Evolutionary conservation across 2,113 vertebrate genomes (phyloP).

Genomic region (Sminthopsis crassicaudata): DNA sequence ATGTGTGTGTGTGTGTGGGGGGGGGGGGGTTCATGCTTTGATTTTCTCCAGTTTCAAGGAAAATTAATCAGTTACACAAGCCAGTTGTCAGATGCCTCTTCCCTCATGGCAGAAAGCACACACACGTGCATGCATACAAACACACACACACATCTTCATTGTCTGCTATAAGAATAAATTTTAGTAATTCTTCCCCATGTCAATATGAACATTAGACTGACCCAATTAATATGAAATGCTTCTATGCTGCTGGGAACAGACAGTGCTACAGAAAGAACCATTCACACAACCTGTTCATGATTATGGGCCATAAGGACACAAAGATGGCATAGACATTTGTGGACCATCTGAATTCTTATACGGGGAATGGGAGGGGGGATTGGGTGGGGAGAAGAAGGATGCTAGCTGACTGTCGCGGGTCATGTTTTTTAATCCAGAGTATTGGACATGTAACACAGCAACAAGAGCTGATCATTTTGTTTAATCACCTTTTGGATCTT

Average conservation of each 20-base stretch:
- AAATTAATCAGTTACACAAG: constrained; percentile 83
- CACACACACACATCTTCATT: constrained; percentile 84
- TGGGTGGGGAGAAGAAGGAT: constrained; percentile 66
- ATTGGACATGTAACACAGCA: constrained; percentile 92
- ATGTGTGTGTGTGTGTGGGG: background rate
- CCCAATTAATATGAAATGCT: constrained; percentile 91
- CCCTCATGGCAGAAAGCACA: constrained; percentile 86
- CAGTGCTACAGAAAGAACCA: constrained; percentile 88
- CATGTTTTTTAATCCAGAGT: constrained; percentile 91
- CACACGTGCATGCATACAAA: background rate
- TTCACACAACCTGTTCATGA: constrained; percentile 91
- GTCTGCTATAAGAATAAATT: constrained; percentile 92
- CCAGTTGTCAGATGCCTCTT: constrained; percentile 85
- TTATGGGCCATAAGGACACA: constrained; percentile 93
- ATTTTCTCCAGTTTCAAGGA: constrained; percentile 82
- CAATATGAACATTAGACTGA: constrained; percentile 92
- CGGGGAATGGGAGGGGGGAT: constrained; percentile 66
- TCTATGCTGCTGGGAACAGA: constrained; percentile 89
- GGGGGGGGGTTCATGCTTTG: constrained; percentile 69
- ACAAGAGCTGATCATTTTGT: constrained; percentile 98
- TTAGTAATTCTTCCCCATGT: constrained; percentile 92
- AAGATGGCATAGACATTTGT: constrained; percentile 88
- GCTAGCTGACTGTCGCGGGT: constrained; percentile 87
- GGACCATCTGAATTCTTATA: constrained; percentile 89
- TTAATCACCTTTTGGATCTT: constrained; percentile 99